These are phyloP conservation scores for Lutjanus campechanus DNA, from an alignment of 2,797 vertebrate species.

Conservation along the genomic window DNA sequence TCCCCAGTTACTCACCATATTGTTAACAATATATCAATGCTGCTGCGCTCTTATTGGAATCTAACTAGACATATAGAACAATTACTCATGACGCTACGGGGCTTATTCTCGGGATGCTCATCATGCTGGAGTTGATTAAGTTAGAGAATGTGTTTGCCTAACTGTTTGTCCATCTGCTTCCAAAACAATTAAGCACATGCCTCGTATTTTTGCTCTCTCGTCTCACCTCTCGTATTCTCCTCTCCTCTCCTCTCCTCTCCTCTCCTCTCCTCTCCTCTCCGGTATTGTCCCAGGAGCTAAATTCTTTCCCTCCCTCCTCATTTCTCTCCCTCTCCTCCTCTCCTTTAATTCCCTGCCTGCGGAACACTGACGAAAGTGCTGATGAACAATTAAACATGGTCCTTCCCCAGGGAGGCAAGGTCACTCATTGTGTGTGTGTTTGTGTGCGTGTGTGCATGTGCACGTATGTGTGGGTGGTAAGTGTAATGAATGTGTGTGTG, in stretches of 20 bases:
- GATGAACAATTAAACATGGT: constrained; percentile 83
- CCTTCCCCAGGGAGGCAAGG: constrained; percentile 75
- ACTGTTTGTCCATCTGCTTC: constrained; percentile 78
- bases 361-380: constrained; percentile 78
- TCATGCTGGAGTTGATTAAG: constrained; percentile 77
- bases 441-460: constrained; percentile 37
- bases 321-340: constrained; percentile 56
- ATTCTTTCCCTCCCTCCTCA: constrained; percentile 55
- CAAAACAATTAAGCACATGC: constrained; percentile 73
- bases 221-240: background rate
- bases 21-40: constrained; percentile 79
- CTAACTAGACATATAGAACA: constrained; percentile 77
- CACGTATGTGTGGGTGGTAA: constrained; percentile 16
- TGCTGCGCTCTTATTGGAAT: constrained; percentile 69
- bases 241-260: constrained; percentile 3
- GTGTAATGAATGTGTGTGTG: constrained; percentile 44
- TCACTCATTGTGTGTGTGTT: constrained; percentile 61
- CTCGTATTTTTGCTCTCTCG: constrained; percentile 20
- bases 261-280: constrained; percentile 3
- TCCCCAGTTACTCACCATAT: constrained; percentile 77
- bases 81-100: constrained; percentile 66
- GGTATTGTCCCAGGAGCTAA: constrained; percentile 55
- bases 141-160: constrained; percentile 70
- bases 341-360: constrained; percentile 74
- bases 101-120: constrained; percentile 71